Conservation (phyloP, 2,797 vertebrate genomes). For the Anas bernieri region DNA sequence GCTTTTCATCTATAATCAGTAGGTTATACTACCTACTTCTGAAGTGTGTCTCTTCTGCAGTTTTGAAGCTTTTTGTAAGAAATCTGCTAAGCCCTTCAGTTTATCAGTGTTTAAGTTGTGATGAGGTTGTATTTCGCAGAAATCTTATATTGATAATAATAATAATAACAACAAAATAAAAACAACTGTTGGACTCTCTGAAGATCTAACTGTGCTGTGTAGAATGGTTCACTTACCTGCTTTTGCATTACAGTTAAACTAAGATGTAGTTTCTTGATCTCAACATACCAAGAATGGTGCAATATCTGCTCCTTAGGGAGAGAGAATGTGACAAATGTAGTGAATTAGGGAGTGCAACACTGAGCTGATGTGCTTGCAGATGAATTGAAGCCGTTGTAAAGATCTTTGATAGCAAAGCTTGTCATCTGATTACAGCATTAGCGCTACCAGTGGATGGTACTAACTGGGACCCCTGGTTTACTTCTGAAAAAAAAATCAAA, state of each 20-base stretch:
- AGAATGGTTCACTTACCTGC: not conserved
- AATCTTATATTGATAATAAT: not conserved
- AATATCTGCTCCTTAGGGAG: not conserved
- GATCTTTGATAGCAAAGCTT: constrained; percentile 10
- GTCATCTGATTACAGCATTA: not conserved
- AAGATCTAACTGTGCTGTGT: not conserved
- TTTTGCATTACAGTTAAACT: not conserved
- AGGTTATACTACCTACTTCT: not conserved
- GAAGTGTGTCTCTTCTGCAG: not conserved
- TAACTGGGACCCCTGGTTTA: not conserved
- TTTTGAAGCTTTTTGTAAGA: not conserved
- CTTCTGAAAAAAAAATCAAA: not conserved
- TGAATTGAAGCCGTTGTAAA: constrained; percentile 27
- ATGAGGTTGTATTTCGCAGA: not conserved
- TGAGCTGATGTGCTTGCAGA: not conserved
- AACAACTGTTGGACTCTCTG: not conserved
- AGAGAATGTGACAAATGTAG: not conserved
- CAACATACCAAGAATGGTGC: not conserved
- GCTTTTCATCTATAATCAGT: not conserved
- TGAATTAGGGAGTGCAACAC: not conserved
- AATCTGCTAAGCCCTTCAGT: not conserved
- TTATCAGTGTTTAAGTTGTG: not conserved
- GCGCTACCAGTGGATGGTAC: not conserved
- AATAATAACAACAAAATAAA: not conserved
- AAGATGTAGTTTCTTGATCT: not conserved